Conservation (phyloP, 2,888 invertebrate species). For the Heliconius ismenius region DNA sequence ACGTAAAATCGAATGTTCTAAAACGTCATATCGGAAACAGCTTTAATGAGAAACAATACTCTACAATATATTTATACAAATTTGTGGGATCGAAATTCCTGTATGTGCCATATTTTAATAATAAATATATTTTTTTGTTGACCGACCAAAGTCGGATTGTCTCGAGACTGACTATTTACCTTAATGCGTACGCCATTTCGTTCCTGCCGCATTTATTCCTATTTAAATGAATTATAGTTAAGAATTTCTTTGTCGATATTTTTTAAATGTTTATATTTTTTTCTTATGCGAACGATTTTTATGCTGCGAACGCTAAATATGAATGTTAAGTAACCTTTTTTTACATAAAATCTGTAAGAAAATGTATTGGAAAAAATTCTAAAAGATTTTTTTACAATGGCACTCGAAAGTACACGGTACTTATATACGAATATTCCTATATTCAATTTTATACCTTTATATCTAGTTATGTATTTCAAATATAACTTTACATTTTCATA, state of each 20-base stretch:
- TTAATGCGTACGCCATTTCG: slow-evolving; percentile 46
- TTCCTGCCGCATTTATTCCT: slow-evolving; percentile 32
- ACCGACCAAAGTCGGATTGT: slow-evolving; percentile 50
- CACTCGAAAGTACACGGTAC: slow-evolving; percentile 1
- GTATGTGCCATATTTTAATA: slow-evolving; percentile 46
- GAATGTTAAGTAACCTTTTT: neutral
- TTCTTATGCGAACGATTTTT: neutral
- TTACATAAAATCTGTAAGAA: neutral
- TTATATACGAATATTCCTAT: slow-evolving; percentile 10
- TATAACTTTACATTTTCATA: slow-evolving; percentile 10
- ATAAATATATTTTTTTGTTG: slow-evolving; percentile 51
- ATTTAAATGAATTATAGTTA: neutral
- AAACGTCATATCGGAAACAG: slow-evolving; percentile 18
- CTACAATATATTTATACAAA: slow-evolving; percentile 26
- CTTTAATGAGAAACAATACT: slow-evolving; percentile 20
- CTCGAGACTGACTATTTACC: slow-evolving; percentile 69
- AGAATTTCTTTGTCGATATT: slow-evolving; percentile 1
- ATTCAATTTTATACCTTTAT: slow-evolving; percentile 26
- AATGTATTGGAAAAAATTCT: neutral
- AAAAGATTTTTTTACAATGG: slow-evolving; percentile 1
- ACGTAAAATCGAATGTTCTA: slow-evolving; percentile 11
- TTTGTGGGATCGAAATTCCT: slow-evolving; percentile 45
- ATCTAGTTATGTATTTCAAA: slow-evolving; percentile 19
- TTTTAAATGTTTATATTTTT: neutral
- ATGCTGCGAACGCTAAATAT: slow-evolving; percentile 1